Percentiles rank a stretch among this genome's conserved stretches.
These are phyloP conservation scores for Typhlichthys eigenmanni DNA, from an alignment of 2,797 vertebrate genomes.

Conservation along the genomic window DNA sequence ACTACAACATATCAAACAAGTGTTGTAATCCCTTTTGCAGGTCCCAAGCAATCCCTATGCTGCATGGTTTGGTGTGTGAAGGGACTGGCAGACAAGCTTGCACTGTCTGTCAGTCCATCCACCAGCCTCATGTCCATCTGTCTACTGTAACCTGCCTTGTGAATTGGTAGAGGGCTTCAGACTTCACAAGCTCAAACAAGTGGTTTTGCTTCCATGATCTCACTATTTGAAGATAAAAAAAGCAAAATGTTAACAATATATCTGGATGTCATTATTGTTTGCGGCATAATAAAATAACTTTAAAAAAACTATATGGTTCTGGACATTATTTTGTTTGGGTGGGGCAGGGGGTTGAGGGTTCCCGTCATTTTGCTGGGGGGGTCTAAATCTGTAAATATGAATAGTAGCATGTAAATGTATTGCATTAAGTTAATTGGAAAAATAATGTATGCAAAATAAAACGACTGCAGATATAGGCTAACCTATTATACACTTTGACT, in stretches of 20 bases:
- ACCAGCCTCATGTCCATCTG: slow-evolving; percentile 54
- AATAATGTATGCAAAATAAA: too few species aligned
- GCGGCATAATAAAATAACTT: slow-evolving; percentile 81
- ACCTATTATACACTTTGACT: too few species aligned
- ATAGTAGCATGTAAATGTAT: background rate
- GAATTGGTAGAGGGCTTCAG: slow-evolving; percentile 71
- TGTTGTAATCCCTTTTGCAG: slow-evolving; percentile 55
- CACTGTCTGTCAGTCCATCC: slow-evolving; percentile 58
- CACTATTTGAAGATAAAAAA: slow-evolving; percentile 67
- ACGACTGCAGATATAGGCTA: too few species aligned
- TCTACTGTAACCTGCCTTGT: slow-evolving; percentile 65
- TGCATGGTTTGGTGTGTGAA: slow-evolving; percentile 55
- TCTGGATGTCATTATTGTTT: slow-evolving; percentile 86
- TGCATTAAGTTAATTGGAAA: too few species aligned
- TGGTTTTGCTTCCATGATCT: slow-evolving; percentile 76
- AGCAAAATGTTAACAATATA: slow-evolving; percentile 84
- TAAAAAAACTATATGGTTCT: slow-evolving; percentile 42
- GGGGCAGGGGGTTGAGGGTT: background rate
- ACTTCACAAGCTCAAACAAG: slow-evolving; percentile 70
- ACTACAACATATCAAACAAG: slow-evolving; percentile 40
- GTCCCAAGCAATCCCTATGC: slow-evolving; percentile 77
- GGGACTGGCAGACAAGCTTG: slow-evolving; percentile 45
- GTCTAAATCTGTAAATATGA: too few species aligned
- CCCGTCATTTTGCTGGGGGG: slow-evolving; percentile 12
- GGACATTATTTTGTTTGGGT: background rate